These are phyloP conservation scores for Australoheros scitulus DNA, from an alignment of 2,113 vertebrate species.

Conservation along the genomic window DNA sequence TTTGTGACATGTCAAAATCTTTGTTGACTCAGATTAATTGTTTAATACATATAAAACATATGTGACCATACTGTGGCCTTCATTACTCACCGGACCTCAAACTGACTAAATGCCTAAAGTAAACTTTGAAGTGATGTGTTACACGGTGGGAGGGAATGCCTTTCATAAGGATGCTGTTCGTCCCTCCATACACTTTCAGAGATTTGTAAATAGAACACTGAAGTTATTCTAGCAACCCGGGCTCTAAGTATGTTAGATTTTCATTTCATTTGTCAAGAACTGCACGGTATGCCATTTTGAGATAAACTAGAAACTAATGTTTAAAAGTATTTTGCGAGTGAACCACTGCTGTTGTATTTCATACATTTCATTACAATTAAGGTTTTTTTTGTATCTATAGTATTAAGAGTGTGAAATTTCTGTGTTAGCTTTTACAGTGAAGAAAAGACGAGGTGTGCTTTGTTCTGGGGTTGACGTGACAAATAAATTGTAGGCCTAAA, in stretches of 20 bases:
- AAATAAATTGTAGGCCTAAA: constrained; percentile 7
- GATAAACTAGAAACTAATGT: not conserved
- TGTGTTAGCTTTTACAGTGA: not conserved
- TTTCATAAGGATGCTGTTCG: not conserved
- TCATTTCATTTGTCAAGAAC: not conserved
- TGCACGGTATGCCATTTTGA: not conserved
- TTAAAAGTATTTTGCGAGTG: not conserved
- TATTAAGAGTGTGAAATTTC: not conserved
- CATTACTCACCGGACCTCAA: not conserved
- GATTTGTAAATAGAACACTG: not conserved
- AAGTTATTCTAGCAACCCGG: not conserved
- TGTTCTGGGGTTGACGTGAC: constrained; percentile 29
- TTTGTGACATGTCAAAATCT: not conserved
- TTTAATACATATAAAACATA: not conserved
- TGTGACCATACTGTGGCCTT: constrained; percentile 8
- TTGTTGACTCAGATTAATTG: not conserved
- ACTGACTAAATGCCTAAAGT: constrained; percentile 6
- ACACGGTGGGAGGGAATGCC: not conserved
- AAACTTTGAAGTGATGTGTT: not conserved
- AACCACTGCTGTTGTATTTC: not conserved
- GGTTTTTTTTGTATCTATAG: not conserved
- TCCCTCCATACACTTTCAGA: not conserved
- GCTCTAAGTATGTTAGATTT: not conserved
- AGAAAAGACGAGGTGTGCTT: not conserved
- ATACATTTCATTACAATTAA: not conserved